phyloP scores from a whole-genome alignment of 2,888 invertebrate species.

The Drosophila nr. perissopoda region DNA sequence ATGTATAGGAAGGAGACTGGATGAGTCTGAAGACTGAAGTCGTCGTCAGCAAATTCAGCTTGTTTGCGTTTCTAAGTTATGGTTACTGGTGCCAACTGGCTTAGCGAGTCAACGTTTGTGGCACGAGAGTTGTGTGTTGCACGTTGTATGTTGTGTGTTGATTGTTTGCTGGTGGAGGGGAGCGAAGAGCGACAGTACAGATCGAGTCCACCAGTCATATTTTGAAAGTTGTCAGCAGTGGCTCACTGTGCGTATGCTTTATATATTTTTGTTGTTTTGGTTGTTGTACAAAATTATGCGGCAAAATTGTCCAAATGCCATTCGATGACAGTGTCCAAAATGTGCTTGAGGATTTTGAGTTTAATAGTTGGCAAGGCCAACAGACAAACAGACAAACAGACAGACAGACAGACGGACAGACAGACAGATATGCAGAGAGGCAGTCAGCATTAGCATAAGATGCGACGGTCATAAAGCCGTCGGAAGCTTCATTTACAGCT shows the following conservation, averaged over 20 bases:
- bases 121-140: background rate
- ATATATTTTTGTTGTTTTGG: slow-evolving; percentile 21
- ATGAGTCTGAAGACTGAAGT: slow-evolving; percentile 9
- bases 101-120: slow-evolving; percentile 66
- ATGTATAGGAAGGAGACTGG: background rate
- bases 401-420: background rate
- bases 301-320: slow-evolving; percentile 47
- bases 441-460: slow-evolving; percentile 63
- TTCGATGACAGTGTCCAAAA: slow-evolving; percentile 47
- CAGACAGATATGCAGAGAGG: background rate
- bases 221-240: slow-evolving; percentile 24
- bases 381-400: background rate
- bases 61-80: slow-evolving; percentile 78
- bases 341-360: slow-evolving; percentile 37
- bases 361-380: slow-evolving; percentile 39
- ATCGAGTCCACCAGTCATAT: slow-evolving; percentile 23
- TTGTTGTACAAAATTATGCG: slow-evolving; percentile 30
- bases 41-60: slow-evolving; percentile 72
- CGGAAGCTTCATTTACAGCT: slow-evolving; percentile 52
- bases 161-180: background rate
- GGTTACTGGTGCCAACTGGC: slow-evolving; percentile 78
- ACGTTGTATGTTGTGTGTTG: background rate
- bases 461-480: slow-evolving; percentile 42
- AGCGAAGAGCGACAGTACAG: background rate
- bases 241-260: slow-evolving; percentile 52